A percentile compares a stretch with the other conserved stretches of the same genome.
These are phyloP conservation scores for Rhinogobius similis DNA, from an alignment of 2,113 vertebrate genomes.

Conservation along the genomic window DNA sequence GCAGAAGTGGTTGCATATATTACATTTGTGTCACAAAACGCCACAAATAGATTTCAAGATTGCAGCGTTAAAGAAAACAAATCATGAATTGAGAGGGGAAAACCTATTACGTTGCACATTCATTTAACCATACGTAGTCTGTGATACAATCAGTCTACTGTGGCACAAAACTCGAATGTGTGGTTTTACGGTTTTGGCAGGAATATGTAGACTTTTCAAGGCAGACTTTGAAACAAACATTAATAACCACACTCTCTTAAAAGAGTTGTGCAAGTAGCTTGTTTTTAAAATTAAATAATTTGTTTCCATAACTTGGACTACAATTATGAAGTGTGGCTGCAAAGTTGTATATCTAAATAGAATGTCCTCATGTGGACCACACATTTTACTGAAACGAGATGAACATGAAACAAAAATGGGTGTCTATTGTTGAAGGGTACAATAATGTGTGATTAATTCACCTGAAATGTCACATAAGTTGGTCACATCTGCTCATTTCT, in stretches of 20 bases:
- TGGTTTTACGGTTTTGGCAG: conserved; percentile 15
- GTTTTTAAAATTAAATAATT: neutral
- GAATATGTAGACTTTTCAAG: conserved; percentile 14
- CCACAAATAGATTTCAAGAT: neutral
- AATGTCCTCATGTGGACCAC: neutral
- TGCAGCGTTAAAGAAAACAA: neutral
- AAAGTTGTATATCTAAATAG: neutral
- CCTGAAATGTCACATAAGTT: conserved; percentile 42
- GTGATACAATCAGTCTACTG: conserved; percentile 2
- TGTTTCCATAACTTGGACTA: too few relatives aligned
- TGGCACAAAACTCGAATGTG: conserved; percentile 1
- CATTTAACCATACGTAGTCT: neutral
- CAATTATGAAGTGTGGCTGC: conserved; percentile 14
- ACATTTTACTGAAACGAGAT: conserved; percentile 32
- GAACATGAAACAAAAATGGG: conserved; percentile 73
- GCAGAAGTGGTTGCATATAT: conserved; percentile 4
- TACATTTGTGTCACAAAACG: neutral
- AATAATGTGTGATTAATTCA: conserved; percentile 83
- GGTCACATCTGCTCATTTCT: conserved; percentile 51
- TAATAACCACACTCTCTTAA: too few relatives aligned
- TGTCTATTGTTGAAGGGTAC: conserved; percentile 75
- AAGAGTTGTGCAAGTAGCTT: neutral
- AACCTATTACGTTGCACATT: conserved; percentile 26
- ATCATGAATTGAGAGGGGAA: neutral
- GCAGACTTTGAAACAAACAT: conserved; percentile 17